These are phyloP conservation scores for Xylophagus ater DNA, from an alignment of 2,888 invertebrate species.

Conservation along the genomic window DNA sequence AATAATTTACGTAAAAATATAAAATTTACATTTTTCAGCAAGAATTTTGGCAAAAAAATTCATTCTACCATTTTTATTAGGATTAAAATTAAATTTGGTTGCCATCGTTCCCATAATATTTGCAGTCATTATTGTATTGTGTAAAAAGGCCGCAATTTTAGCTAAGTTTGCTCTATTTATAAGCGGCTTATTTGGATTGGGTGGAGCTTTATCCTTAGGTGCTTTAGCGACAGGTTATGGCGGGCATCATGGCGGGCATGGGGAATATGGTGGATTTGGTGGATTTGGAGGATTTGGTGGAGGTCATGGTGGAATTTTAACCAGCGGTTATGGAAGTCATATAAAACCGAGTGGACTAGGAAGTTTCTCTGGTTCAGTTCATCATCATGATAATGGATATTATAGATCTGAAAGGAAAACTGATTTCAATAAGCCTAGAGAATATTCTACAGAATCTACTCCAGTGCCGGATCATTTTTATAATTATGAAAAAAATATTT, in stretches of 20 bases:
- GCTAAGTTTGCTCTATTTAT: conserved; percentile 63
- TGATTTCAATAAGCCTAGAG: conserved; percentile 29
- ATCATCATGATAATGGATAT: conserved; percentile 27
- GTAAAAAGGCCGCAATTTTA: conserved; percentile 65
- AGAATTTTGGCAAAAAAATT: conserved; percentile 59
- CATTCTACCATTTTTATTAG: conserved; percentile 64
- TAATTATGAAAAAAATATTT: conserved; percentile 30
- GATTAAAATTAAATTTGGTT: conserved; percentile 67
- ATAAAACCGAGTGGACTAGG: conserved; percentile 14
- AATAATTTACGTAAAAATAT: background rate
- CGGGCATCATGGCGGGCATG: conserved; percentile 11
- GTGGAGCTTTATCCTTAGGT: conserved; percentile 32
- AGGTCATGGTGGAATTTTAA: conserved; percentile 14
- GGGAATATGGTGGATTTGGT: conserved; percentile 10
- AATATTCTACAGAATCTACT: conserved; percentile 16
- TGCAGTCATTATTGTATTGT: conserved; percentile 55
- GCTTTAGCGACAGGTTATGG: conserved; percentile 26
- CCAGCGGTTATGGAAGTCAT: conserved; percentile 8
- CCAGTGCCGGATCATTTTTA: conserved; percentile 31
- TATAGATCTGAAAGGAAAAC: conserved; percentile 29
- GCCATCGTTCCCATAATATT: conserved; percentile 63
- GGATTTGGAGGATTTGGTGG: conserved; percentile 18
- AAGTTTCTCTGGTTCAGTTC: conserved; percentile 25
- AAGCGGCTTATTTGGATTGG: conserved; percentile 55
- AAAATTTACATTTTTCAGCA: conserved; percentile 44